A percentile compares a stretch with the other conserved stretches of the same genome.
These are phyloP conservation scores for Hydrophis major DNA, from an alignment of 2,797 vertebrate species.

Conservation along the genomic window DNA sequence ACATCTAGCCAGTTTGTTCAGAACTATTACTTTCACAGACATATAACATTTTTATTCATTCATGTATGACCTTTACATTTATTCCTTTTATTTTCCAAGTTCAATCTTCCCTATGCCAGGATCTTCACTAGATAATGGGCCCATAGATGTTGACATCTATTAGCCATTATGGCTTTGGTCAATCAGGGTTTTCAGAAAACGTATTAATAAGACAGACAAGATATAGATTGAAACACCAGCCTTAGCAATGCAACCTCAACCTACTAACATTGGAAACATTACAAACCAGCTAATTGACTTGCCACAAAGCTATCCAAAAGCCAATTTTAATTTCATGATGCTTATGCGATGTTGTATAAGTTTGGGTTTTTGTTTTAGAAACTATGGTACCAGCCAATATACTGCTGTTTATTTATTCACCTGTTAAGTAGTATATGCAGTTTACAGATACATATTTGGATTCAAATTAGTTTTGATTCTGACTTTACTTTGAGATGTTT, in stretches of 20 bases:
- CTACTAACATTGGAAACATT: background rate
- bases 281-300: background rate
- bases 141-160: too few species aligned
- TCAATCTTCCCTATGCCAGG: too few species aligned
- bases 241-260: background rate
- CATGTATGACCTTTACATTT: too few species aligned
- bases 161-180: too few species aligned
- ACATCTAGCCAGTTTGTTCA: too few species aligned
- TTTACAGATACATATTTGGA: background rate
- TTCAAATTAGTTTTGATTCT: background rate
- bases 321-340: background rate
- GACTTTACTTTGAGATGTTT: background rate
- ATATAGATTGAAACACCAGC: background rate
- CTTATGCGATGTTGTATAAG: background rate
- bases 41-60: too few species aligned
- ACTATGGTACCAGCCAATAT: background rate
- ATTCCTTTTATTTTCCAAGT: too few species aligned
- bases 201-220: background rate
- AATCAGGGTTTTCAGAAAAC: too few species aligned
- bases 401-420: background rate
- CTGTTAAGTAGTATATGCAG: background rate
- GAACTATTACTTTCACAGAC: too few species aligned
- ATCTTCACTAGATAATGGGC: too few species aligned
- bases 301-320: background rate
- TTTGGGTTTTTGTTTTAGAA: background rate